Conservation (phyloP, 2,113 vertebrate genomes). For the Mustela nigripes region DNA sequence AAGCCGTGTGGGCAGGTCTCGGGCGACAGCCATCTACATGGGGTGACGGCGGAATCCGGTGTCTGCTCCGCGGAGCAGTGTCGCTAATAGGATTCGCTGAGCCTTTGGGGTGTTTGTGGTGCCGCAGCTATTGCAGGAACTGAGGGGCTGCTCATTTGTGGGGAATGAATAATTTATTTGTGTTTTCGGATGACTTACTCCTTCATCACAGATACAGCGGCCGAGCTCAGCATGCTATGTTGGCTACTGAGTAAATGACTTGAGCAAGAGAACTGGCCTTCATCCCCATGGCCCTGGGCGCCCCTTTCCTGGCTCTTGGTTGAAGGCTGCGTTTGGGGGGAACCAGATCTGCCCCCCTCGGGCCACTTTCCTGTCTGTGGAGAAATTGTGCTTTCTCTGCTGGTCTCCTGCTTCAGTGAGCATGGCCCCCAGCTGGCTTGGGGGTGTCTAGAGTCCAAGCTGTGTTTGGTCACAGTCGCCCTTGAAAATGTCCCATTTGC, state of each 20-base stretch:
- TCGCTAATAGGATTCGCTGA: neutral
- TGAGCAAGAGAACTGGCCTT: neutral
- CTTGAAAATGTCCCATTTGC: neutral
- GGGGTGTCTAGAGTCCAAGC: neutral
- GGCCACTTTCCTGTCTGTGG: neutral
- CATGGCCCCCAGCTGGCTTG: neutral
- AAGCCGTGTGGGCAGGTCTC: neutral
- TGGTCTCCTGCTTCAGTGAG: neutral
- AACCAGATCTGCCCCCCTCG: fast-evolving
- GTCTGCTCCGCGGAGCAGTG: fast-evolving
- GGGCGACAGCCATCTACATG: fast-evolving
- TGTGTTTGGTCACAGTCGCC: fast-evolving
- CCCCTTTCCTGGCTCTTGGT: neutral
- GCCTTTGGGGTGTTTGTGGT: neutral
- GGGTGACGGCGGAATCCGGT: fast-evolving
- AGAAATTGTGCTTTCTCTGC: neutral
- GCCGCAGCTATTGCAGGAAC: neutral
- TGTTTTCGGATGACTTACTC: slow-evolving; percentile 60
- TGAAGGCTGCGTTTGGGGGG: neutral
- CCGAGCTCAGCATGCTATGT: neutral
- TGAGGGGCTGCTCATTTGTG: slow-evolving; percentile 63
- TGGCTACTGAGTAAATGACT: neutral
- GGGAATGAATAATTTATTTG: slow-evolving; percentile 78
- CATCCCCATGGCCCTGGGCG: fast-evolving
- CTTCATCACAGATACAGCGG: neutral